These are phyloP conservation scores for Danio tinwini DNA, from an alignment of 2,797 vertebrate species.

Conservation along the genomic window DNA sequence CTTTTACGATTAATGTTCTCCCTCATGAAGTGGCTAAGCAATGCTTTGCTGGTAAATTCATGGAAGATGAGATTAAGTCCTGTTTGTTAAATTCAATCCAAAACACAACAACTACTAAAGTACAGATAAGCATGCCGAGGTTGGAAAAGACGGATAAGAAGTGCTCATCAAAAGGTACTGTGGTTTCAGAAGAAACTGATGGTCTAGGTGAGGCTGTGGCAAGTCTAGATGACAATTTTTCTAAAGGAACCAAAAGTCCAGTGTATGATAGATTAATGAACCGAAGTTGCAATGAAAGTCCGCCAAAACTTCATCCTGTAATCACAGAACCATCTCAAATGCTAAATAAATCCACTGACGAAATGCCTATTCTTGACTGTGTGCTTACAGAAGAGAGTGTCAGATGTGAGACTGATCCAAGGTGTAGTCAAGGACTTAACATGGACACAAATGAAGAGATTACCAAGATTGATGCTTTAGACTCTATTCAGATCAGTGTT, in stretches of 20 bases:
- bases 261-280: neutral
- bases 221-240: no score
- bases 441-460: neutral
- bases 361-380: neutral
- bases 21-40: conserved; percentile 54
- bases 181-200: no score
- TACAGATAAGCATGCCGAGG: neutral
- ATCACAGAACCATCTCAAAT: neutral
- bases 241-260: neutral
- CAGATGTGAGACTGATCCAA: neutral
- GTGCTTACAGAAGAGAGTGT: neutral
- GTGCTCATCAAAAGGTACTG: no score
- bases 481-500: conserved; percentile 65
- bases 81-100: conserved; percentile 66
- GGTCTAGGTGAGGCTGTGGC: no score
- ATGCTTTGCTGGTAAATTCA: conserved; percentile 9
- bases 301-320: neutral
- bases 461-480: conserved; percentile 50
- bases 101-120: neutral
- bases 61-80: conserved; percentile 57
- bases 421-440: neutral
- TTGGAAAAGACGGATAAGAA: neutral
- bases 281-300: neutral
- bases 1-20: conserved; percentile 44
- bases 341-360: neutral